Conservation (phyloP, 2,113 vertebrate species). For the Recurvirostra avosetta region DNA sequence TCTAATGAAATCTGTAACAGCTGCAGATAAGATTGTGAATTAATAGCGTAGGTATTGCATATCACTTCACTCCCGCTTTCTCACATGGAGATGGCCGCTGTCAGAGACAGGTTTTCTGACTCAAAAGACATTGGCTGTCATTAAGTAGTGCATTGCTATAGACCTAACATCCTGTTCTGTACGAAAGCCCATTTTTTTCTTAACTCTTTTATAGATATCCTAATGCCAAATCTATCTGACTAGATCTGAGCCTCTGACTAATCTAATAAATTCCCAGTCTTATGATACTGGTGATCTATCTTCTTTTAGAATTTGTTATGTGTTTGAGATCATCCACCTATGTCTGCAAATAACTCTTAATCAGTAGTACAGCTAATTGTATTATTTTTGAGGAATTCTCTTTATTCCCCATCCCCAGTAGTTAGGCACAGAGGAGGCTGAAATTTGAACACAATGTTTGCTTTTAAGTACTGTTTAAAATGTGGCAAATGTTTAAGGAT, state of each 20-base stretch:
- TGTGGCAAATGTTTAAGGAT: neutral
- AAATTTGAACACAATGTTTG: neutral
- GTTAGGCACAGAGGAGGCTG: neutral
- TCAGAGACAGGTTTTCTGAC: neutral
- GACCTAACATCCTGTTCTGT: neutral
- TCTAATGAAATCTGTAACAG: neutral
- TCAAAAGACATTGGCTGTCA: neutral
- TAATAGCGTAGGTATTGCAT: neutral
- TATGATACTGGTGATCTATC: neutral
- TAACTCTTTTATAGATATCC: neutral
- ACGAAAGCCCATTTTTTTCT: neutral
- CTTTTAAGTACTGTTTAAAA: neutral
- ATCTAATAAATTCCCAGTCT: slow-evolving; percentile 11
- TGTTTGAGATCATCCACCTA: neutral
- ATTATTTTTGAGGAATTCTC: neutral
- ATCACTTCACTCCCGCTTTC: neutral
- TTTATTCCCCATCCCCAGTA: neutral
- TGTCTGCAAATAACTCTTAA: neutral
- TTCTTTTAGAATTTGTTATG: neutral
- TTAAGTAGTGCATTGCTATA: neutral
- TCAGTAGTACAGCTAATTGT: neutral
- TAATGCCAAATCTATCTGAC: neutral
- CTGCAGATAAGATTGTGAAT: neutral
- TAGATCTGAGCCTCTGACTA: slow-evolving; percentile 4
- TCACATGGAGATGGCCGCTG: neutral